Evolutionary conservation across 2,888 invertebrate species (phyloP), one percentile per base, ranked within the genome.

Genomic region (Tinea trinotella): DNA sequence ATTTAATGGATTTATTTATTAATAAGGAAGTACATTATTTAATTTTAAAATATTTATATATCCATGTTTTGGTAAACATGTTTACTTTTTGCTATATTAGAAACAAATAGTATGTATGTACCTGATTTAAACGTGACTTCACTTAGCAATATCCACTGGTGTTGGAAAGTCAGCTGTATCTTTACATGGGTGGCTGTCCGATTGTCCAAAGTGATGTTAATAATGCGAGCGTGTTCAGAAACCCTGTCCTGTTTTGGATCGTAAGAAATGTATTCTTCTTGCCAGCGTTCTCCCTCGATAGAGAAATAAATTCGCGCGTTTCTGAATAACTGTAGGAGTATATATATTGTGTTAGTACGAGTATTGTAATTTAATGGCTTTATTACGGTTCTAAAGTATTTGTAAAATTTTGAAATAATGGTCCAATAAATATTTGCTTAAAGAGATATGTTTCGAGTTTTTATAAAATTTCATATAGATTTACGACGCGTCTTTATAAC

Each of bases 141-240:
- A 76, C 96, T 96, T 66, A 97, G 89, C 60, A 97, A 88, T 58
- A 97, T 91, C 96, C 96, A 97, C 68, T 92, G 91, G 60, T 93
- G 89, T 58, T 92, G 91, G 70, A 95, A 95, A 64, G 88, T 89
- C 12, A 96, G 87, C 64, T 92, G 89, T 63, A 93, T 67, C 85
- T 90, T 92, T 60, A 96, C 88, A 70, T 90, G 93, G 64, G 89
- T 90, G 0, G 93, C 96, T 1, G 93, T 88, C 57, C 92, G 88
- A 64, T 92, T 90, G 60, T 91, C 89, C 50, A 97, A 85, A 54
- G 91, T 89, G 49, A 97, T 89, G 63, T 91, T 91, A 40, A 96
- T 87, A 65, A 90, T 89, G 20, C 89, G 77, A 2, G 89, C 89
- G 22, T 88, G 85, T 62, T 90, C 90, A 0, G 89, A 83, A 2